These are phyloP conservation scores for Labeo calbasu DNA, from an alignment of 2,797 vertebrate species.

Conservation along the genomic window DNA sequence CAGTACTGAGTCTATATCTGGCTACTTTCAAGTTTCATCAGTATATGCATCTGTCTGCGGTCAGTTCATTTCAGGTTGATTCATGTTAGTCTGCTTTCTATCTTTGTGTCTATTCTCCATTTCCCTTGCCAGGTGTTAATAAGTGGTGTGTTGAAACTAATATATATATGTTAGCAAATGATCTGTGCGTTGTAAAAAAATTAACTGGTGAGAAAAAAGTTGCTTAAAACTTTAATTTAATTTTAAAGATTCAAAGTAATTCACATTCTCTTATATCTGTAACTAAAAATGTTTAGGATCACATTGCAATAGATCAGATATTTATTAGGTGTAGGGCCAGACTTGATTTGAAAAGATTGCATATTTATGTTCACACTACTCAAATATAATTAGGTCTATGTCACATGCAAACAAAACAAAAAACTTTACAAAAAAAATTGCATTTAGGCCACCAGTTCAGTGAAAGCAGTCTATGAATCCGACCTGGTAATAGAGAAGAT, in stretches of 20 bases:
- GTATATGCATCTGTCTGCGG: neutral
- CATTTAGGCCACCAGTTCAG: neutral
- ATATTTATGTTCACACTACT: conserved; percentile 11
- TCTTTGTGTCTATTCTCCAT: neutral
- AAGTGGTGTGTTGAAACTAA: neutral
- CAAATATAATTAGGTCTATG: neutral
- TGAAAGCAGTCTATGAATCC: neutral
- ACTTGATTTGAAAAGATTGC: neutral
- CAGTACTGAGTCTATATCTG: neutral
- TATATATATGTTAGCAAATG: neutral
- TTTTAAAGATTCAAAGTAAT: neutral
- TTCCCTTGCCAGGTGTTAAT: neutral
- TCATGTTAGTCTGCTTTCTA: neutral
- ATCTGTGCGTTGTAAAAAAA: neutral
- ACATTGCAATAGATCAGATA: neutral
- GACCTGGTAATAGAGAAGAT: neutral
- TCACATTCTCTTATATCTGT: neutral
- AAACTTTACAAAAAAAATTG: neutral
- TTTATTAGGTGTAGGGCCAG: neutral
- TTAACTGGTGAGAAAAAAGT: neutral
- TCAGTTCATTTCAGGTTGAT: neutral
- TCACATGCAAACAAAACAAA: neutral
- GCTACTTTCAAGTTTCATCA: neutral
- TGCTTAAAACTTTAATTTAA: neutral
- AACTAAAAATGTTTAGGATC: neutral